These are phyloP conservation scores for Podarcis muralis DNA, from an alignment of 2,113 vertebrate genomes.

Conservation along the genomic window DNA sequence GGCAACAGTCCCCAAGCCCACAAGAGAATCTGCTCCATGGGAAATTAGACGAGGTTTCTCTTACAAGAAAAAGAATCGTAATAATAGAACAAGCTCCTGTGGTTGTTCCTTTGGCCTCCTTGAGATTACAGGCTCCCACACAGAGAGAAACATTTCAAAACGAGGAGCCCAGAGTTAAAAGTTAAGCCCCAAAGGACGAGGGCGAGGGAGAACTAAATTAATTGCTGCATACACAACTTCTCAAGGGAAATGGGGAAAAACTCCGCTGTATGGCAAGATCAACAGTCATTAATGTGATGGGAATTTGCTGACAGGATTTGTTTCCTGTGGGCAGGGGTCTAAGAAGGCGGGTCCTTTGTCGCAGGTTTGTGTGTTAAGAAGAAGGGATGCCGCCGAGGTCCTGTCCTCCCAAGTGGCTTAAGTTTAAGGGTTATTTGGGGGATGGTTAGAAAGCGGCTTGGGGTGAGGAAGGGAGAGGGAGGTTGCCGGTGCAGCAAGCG, in stretches of 20 bases:
- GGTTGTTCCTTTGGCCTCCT: constrained; percentile 20
- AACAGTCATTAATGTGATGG: neutral
- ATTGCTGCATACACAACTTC: neutral
- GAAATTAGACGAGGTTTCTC: neutral
- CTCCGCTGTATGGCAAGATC: fast-evolving
- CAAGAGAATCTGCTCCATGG: neutral
- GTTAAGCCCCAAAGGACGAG: constrained; percentile 5
- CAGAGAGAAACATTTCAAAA: constrained; percentile 14
- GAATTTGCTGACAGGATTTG: constrained; percentile 12
- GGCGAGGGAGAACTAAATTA: constrained; percentile 34
- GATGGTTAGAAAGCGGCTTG: neutral
- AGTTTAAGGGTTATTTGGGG: neutral
- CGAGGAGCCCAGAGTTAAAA: neutral
- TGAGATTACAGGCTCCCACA: constrained; percentile 1
- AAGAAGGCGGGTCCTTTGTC: fast-evolving
- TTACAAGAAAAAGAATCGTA: neutral
- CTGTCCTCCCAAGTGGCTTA: constrained; percentile 3
- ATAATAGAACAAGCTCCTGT: neutral
- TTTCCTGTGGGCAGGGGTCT: neutral
- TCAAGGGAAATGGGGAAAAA: neutral
- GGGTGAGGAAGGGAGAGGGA: neutral
- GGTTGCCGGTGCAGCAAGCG: neutral
- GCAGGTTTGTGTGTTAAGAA: neutral
- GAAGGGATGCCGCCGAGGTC: neutral
- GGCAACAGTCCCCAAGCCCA: neutral